Conservation (phyloP, 2,113 vertebrate genomes). For the Hyaena hyaena region DNA sequence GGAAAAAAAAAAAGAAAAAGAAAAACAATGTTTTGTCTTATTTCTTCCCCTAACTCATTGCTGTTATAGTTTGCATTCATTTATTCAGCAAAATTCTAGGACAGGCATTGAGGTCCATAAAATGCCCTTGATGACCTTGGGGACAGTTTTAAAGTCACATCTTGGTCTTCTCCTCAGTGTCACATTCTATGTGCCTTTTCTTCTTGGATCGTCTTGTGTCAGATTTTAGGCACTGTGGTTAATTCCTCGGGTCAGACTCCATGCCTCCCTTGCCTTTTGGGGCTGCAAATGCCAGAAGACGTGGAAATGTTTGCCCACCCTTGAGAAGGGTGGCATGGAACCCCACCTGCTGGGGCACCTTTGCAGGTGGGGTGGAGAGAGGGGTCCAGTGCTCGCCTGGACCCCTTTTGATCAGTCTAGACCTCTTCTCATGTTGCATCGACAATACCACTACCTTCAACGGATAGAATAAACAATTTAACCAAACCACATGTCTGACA, state of each 20-base stretch:
- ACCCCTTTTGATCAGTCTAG: too few species aligned
- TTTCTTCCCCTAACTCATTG: background rate
- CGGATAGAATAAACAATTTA: background rate
- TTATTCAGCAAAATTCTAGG: background rate
- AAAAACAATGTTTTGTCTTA: background rate
- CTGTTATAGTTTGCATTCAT: background rate
- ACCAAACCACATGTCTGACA: background rate
- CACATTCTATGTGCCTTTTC: background rate
- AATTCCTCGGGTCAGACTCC: background rate
- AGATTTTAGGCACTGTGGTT: background rate
- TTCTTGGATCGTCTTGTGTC: background rate
- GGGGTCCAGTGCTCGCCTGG: too few species aligned
- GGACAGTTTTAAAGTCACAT: background rate
- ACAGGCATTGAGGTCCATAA: fast-evolving
- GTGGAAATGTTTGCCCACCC: background rate
- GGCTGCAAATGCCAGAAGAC: background rate
- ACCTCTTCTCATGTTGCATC: background rate
- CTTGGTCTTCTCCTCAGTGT: background rate
- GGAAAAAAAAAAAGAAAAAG: background rate
- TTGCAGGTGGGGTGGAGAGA: background rate
- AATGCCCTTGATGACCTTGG: too few species aligned
- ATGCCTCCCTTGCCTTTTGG: background rate
- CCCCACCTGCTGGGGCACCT: background rate
- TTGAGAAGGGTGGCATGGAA: background rate
- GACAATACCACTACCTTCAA: background rate